Evolutionary conservation across 1,140 invertebrate species (phyloP).

Genomic region (Drosophila tristis): DNA sequence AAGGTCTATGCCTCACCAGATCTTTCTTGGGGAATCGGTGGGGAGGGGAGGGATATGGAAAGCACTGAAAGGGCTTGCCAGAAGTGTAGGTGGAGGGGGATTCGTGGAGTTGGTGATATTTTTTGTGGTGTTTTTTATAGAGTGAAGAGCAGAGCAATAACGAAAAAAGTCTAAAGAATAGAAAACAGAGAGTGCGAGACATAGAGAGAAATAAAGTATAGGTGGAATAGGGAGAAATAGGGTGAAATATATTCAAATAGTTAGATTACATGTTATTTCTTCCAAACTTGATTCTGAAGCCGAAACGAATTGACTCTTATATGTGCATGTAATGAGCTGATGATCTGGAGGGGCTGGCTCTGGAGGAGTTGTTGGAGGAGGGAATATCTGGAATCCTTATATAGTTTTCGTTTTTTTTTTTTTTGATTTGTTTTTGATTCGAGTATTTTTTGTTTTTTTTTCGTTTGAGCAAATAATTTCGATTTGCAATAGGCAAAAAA

Average conservation of each 20-base stretch:
- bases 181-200: conserved; percentile 14
- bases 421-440: conserved; percentile 31
- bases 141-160: no score
- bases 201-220: conserved; percentile 59
- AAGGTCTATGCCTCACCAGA: no score
- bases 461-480: conserved; percentile 58
- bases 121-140: no score
- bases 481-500: conserved; percentile 68
- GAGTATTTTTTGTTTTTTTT: conserved; percentile 24
- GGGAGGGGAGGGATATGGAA: no score
- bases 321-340: conserved; percentile 85
- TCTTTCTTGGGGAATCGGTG: no score
- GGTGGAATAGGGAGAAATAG: conserved; percentile 49
- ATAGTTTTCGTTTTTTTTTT: conserved; percentile 55
- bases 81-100: no score
- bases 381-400: conserved; percentile 92
- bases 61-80: no score
- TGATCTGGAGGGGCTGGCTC: conserved; percentile 93
- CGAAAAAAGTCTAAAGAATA: conserved; percentile 13
- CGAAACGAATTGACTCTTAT: conserved; percentile 85
- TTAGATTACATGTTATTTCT: conserved; percentile 87
- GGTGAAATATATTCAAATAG: conserved; percentile 78
- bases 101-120: no score
- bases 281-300: conserved; percentile 88
- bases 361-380: conserved; percentile 91